Conservation (phyloP, 2,888 invertebrate genomes). For the Tenthredo notha region DNA sequence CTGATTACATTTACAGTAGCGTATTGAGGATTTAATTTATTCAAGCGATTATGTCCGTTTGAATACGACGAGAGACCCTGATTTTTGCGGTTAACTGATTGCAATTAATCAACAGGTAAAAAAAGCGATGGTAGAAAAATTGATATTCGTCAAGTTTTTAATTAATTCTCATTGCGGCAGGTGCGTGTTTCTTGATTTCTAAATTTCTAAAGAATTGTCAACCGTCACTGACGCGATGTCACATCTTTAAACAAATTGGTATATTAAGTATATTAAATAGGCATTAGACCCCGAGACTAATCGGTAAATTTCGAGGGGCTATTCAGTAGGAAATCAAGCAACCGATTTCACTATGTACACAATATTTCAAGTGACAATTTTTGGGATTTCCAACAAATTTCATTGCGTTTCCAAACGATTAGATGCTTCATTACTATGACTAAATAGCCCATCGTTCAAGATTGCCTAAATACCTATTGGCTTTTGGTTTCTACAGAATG, state of each 20-base stretch:
- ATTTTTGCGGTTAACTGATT: slow-evolving; percentile 37
- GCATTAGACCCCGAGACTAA: neutral
- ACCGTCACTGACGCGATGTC: slow-evolving; percentile 15
- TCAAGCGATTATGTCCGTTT: slow-evolving; percentile 38
- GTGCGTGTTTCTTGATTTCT: slow-evolving; percentile 30
- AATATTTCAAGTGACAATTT: slow-evolving; percentile 11
- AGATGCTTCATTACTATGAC: neutral
- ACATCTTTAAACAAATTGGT: neutral
- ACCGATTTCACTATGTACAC: neutral
- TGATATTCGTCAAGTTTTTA: slow-evolving; percentile 30
- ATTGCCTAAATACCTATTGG: neutral
- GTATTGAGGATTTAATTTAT: slow-evolving; percentile 30
- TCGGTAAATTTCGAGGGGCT: neutral
- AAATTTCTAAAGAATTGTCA: slow-evolving; percentile 36
- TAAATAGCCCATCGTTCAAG: neutral
- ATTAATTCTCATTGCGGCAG: slow-evolving; percentile 9
- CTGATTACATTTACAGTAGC: slow-evolving; percentile 26
- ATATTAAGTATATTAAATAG: slow-evolving; percentile 15
- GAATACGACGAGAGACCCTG: slow-evolving; percentile 29
- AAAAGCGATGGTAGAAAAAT: slow-evolving; percentile 36
- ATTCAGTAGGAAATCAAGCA: neutral
- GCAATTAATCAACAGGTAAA: slow-evolving; percentile 34
- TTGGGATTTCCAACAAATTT: neutral
- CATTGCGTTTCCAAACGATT: neutral
- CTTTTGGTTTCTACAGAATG: neutral